Conservation (phyloP, 2,113 vertebrate species). For the Neotragus moschatus region DNA sequence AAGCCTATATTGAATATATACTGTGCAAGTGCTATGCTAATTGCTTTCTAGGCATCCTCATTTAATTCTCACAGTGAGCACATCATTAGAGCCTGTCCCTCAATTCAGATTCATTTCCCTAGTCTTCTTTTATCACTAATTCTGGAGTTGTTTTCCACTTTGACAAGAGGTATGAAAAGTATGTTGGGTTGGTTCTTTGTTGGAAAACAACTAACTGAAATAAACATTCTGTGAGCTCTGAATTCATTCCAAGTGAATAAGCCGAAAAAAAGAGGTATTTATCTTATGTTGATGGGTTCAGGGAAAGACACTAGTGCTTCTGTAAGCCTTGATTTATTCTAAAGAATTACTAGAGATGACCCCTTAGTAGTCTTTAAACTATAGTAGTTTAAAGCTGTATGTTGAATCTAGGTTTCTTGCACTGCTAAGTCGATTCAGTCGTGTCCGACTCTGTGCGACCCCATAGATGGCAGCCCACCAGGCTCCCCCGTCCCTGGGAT, state of each 20-base stretch:
- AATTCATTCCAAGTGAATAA: not conserved
- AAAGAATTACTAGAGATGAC: not conserved
- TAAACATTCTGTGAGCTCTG: not conserved
- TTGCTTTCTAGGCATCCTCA: not conserved
- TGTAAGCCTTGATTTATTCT: not conserved
- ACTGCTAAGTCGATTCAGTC: too few relatives aligned
- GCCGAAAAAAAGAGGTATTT: not conserved
- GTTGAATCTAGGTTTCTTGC: not conserved
- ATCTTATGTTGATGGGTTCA: not conserved
- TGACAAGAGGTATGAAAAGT: not conserved
- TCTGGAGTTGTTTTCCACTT: slow-evolving; percentile 8
- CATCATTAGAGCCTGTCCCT: not conserved
- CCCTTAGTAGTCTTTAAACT: not conserved
- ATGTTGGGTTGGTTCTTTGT: not conserved
- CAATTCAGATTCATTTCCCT: not conserved
- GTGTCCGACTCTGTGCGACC: too few relatives aligned
- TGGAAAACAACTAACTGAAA: not conserved
- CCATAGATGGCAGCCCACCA: too few relatives aligned
- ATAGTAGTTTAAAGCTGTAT: not conserved
- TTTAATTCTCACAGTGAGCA: not conserved
- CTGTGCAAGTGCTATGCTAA: not conserved
- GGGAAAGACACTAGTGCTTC: not conserved
- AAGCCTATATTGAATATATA: not conserved
- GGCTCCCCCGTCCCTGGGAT: too few relatives aligned
- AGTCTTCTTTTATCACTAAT: not conserved